These are phyloP conservation scores for Rhaphigaster nebulosa DNA, from an alignment of 2,888 invertebrate genomes.

Conservation along the genomic window DNA sequence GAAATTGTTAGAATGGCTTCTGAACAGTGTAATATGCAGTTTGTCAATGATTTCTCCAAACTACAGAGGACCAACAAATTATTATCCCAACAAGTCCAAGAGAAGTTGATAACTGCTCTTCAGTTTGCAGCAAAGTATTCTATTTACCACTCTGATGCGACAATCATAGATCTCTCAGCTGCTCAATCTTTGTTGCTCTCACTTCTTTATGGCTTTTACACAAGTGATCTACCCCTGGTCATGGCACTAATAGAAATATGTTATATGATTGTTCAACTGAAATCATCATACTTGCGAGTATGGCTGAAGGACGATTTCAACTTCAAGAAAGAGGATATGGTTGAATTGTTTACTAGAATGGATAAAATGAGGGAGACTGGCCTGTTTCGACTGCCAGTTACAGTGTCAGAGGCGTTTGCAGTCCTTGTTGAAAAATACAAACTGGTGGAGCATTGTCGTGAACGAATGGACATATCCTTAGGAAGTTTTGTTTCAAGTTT, in stretches of 20 bases:
- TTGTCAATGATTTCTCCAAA: neutral
- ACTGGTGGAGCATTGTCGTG: neutral
- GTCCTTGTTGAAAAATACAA: slow-evolving; percentile 22
- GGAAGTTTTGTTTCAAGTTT: neutral
- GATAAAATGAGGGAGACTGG: neutral
- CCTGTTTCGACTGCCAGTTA: neutral
- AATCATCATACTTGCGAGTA: neutral
- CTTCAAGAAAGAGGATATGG: neutral
- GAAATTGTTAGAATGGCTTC: neutral
- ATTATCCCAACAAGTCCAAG: too few species aligned
- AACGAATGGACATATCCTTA: neutral
- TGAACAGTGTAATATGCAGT: neutral
- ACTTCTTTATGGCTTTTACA: neutral
- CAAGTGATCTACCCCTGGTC: neutral
- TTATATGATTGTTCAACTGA: neutral
- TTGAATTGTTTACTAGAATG: neutral
- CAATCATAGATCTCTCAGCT: neutral
- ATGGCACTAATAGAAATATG: neutral
- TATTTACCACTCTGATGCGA: neutral
- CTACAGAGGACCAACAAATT: neutral
- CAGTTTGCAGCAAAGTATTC: neutral
- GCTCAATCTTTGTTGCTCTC: neutral
- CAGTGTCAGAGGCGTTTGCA: neutral
- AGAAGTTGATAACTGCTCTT: neutral
- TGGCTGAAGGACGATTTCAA: slow-evolving; percentile 1